These are phyloP conservation scores for Orthosia incerta DNA, from an alignment of 2,888 invertebrate species.

Conservation along the genomic window DNA sequence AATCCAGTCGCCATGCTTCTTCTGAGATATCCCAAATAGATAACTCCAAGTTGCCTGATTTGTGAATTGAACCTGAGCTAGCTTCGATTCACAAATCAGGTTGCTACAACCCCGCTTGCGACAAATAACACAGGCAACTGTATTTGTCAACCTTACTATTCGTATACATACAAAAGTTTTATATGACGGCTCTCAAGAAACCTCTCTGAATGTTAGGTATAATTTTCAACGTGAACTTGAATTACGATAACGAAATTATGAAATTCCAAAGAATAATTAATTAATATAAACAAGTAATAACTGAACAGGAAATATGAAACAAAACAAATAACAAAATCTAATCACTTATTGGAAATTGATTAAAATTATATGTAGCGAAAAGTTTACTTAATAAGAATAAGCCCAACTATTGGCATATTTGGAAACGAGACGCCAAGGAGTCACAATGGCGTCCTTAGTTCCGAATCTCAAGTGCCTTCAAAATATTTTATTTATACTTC, in stretches of 20 bases:
- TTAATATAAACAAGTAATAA: conserved; percentile 28
- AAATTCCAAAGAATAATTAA: conserved; percentile 15
- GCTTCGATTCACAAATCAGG: no score
- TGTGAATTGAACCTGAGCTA: no score
- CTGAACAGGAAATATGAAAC: conserved; percentile 35
- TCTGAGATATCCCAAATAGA: neutral
- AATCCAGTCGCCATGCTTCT: neutral
- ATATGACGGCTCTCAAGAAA: neutral
- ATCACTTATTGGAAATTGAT: conserved; percentile 35
- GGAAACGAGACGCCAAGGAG: conserved; percentile 37
- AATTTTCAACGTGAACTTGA: conserved; percentile 3
- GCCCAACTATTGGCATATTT: conserved; percentile 19
- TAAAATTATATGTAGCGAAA: conserved; percentile 44
- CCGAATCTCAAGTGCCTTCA: conserved; percentile 43
- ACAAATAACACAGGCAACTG: no score
- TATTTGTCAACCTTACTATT: neutral
- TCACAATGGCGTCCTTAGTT: conserved; percentile 49
- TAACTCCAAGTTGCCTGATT: no score
- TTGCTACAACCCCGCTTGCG: no score
- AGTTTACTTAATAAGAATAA: conserved; percentile 47
- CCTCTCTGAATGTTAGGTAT: neutral
- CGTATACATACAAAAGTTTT: neutral
- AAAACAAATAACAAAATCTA: conserved; percentile 54
- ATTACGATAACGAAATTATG: conserved; percentile 2
- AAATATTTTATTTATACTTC: conserved; percentile 39